phyloP scores from a whole-genome alignment of 2,113 vertebrate genomes.

The Elgaria multicarinata region DNA sequence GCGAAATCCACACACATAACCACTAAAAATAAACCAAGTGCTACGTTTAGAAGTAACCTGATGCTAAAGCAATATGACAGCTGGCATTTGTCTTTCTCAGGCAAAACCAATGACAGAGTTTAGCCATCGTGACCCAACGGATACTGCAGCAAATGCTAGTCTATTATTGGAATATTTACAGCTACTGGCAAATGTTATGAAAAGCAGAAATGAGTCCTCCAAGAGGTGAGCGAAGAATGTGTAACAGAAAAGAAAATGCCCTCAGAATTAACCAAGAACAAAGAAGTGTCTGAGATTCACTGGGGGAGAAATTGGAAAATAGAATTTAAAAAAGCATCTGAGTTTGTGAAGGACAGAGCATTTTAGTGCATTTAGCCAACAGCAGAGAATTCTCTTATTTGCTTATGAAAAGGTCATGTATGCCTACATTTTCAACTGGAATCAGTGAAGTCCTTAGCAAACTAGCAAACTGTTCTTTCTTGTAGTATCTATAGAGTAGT shows the following conservation, averaged over 20 bases:
- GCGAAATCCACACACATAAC: neutral
- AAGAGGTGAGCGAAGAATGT: neutral
- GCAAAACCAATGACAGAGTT: constrained; percentile 30
- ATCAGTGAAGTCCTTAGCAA: neutral
- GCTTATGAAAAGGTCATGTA: neutral
- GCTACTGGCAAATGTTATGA: constrained; percentile 11
- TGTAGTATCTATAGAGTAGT: neutral
- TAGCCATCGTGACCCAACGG: neutral
- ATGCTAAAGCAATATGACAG: constrained; percentile 53
- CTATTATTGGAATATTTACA: constrained; percentile 16
- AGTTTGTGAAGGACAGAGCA: neutral
- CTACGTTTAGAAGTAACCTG: constrained; percentile 29
- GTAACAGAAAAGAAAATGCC: fast-evolving
- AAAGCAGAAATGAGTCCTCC: fast-evolving
- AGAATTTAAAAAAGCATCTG: neutral
- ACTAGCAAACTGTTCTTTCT: too few species aligned
- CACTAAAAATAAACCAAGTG: constrained; percentile 47
- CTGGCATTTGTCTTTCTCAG: constrained; percentile 59
- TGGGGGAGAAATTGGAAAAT: neutral
- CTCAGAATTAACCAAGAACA: neutral
- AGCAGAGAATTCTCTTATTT: neutral
- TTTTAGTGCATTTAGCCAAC: neutral
- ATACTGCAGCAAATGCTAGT: constrained; percentile 19
- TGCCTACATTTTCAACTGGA: neutral
- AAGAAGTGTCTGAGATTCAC: neutral